phyloP scores from a whole-genome alignment of 2,113 vertebrate genomes.

The Apus apus region DNA sequence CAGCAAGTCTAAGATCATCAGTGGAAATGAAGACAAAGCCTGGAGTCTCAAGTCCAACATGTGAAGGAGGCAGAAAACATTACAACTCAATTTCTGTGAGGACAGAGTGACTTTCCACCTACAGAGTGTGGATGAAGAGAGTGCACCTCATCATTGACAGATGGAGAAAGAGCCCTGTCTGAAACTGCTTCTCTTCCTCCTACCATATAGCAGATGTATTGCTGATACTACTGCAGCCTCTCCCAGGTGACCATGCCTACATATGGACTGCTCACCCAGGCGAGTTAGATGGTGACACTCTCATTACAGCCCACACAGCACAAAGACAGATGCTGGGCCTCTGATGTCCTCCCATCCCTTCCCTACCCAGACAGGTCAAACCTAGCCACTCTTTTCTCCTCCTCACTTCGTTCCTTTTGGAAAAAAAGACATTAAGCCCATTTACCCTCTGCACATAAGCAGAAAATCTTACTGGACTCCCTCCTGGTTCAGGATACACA shows the following conservation, averaged over 20 bases:
- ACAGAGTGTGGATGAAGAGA: neutral
- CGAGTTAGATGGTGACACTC: neutral
- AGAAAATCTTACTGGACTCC: neutral
- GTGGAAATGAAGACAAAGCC: neutral
- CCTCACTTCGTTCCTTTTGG: neutral
- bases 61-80: neutral
- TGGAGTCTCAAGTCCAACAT: neutral
- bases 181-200: neutral
- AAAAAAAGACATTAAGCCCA: neutral
- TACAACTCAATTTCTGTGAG: neutral
- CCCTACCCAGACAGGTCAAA: neutral
- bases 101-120: neutral
- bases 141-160: neutral
- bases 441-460: neutral
- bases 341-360: neutral
- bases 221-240: neutral
- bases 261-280: neutral
- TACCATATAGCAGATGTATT: neutral
- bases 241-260: neutral
- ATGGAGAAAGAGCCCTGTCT: neutral
- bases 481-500: neutral
- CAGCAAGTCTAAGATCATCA: neutral
- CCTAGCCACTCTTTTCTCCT: neutral
- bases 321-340: neutral
- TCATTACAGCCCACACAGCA: neutral